Evolutionary conservation across 1,140 invertebrate species (phyloP), one percentile per base, ranked within the genome.

Genomic region (Drosophila bocqueti): DNA sequence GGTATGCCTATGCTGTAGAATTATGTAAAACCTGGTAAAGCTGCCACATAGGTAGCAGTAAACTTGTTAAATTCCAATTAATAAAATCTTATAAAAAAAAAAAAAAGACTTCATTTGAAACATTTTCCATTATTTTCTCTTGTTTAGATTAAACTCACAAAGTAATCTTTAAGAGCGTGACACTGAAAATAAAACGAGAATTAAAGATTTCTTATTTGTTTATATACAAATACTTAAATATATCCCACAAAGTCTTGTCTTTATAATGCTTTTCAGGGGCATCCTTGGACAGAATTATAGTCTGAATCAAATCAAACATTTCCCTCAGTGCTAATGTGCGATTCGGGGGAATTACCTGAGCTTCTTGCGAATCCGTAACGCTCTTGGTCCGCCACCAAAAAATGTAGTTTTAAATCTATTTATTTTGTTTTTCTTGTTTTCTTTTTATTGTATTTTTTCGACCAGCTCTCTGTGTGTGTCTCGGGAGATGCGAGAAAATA

Each of bases 401-500:
- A 60, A 29, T 36, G 31, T 60, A 34, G 45, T 24, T 52, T 72
- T 40, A 18, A 52, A 43, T 61, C 46, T 38, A 21, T 60, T 50
- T 40, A 52, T 66, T 71, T 78, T 31, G 13, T 38, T 47, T n/a
- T 46, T 46, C 29, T 40, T n/a, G 21, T 40, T 62, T 68, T 24
- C 42, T 29, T 49, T 31, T 21, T 34, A 34, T 34, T 31, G 57
- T 38, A 31, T 26, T 46, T 46, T 24, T 45, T 34, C 21, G 65
- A 36, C 11, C n/a, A 68, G 43, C 29, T 36, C 54, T 16, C 38
- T 54, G 31, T 36, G 31, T 54, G 52, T 24, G 34, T 24, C 47
- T 65, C 34, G 50, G 79, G 67, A 79, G 85, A 81, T 80, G 81
- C 75, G 77, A 84, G 73, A 84, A 90, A 89, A 89, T 83, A 89